Conservation (phyloP, 2,797 vertebrate genomes). For the Coracias cyanogaster region DNA sequence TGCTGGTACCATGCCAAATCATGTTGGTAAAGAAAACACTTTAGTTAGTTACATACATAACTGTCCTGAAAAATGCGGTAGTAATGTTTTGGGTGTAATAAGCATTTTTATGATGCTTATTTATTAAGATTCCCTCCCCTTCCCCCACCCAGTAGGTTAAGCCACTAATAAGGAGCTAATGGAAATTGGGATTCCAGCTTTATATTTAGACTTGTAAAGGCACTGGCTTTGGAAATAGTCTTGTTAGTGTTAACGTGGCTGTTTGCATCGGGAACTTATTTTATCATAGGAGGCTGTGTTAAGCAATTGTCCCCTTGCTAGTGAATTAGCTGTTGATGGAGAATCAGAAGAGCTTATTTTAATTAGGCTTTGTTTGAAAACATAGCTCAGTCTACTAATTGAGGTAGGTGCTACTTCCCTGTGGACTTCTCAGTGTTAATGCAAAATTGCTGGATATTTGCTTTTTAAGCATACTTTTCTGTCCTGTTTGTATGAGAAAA, state of each 20-base stretch:
- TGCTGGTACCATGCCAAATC: background rate
- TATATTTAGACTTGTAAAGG: background rate
- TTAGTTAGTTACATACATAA: background rate
- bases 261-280: background rate
- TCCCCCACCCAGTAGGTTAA: background rate
- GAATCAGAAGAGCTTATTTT: slow-evolving; percentile 48
- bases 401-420: slow-evolving; percentile 22
- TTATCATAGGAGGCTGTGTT: background rate
- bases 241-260: background rate
- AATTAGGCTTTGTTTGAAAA: slow-evolving; percentile 68
- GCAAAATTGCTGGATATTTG: slow-evolving; percentile 3
- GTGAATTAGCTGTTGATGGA: slow-evolving; percentile 31
- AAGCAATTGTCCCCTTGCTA: slow-evolving; percentile 37
- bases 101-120: background rate
- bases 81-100: background rate
- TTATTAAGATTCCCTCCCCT: background rate
- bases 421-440: background rate
- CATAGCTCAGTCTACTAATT: slow-evolving; percentile 2
- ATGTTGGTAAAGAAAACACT: background rate
- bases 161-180: slow-evolving; percentile 22
- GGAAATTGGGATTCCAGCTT: background rate
- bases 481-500: background rate
- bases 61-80: background rate
- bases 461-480: background rate
- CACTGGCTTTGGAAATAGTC: background rate